These are phyloP conservation scores for Drepana arcuata DNA, from an alignment of 1,140 invertebrate species.

Conservation along the genomic window DNA sequence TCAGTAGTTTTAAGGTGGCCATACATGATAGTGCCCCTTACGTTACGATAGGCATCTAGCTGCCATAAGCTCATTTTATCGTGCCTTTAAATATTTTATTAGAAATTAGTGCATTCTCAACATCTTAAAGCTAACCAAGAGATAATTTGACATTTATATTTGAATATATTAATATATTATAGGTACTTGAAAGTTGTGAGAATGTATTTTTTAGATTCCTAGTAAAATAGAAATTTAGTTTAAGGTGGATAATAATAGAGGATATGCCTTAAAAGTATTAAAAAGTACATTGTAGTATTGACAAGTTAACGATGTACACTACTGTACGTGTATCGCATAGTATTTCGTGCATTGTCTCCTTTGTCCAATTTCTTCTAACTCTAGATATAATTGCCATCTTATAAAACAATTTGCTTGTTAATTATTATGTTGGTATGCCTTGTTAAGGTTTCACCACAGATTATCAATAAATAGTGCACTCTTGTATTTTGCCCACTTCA, in stretches of 20 bases:
- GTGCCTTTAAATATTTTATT: slow-evolving; percentile 31
- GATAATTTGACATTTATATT: too few species aligned
- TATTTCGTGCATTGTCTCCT: slow-evolving; percentile 58
- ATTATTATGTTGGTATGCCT: not conserved
- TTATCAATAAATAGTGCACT: too few species aligned
- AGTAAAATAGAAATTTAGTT: slow-evolving; percentile 27
- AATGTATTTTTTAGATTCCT: too few species aligned
- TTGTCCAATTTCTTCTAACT: slow-evolving; percentile 38
- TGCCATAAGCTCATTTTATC: slow-evolving; percentile 50
- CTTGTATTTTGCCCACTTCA: too few species aligned
- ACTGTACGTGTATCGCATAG: slow-evolving; percentile 66
- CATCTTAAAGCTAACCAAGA: too few species aligned
- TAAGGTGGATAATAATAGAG: slow-evolving; percentile 43
- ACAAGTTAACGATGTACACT: slow-evolving; percentile 59
- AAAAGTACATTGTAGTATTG: slow-evolving; percentile 56
- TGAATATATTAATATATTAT: too few species aligned
- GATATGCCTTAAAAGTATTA: slow-evolving; percentile 68
- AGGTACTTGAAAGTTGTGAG: too few species aligned
- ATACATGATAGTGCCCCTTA: slow-evolving; percentile 13
- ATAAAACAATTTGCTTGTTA: slow-evolving; percentile 14
- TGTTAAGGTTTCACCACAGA: not conserved
- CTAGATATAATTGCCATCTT: slow-evolving; percentile 19
- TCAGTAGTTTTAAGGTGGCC: slow-evolving; percentile 29
- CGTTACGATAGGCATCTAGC: slow-evolving; percentile 33
- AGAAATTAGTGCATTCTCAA: not conserved